Evolutionary conservation across 53 echinoderm and acorn worm species (phyloP).

Genomic region (Hippasteria phrygiana): DNA sequence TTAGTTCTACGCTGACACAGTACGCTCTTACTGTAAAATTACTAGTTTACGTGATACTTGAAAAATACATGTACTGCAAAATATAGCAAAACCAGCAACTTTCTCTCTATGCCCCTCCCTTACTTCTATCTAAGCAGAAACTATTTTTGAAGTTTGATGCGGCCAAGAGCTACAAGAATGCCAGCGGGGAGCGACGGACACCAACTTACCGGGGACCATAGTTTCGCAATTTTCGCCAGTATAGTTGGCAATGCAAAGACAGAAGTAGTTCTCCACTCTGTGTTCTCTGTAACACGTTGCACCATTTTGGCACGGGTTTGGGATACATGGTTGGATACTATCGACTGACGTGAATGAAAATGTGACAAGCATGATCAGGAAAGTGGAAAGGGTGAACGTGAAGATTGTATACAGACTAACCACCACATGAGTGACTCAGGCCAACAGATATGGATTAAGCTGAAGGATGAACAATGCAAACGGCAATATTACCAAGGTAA

Average conservation of each 20-base stretch:
- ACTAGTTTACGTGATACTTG: neutral
- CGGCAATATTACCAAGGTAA: too few species aligned
- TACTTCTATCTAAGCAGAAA: neutral
- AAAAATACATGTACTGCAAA: neutral
- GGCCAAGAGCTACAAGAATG: neutral
- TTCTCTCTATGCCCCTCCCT: neutral
- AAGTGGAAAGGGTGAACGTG: neutral
- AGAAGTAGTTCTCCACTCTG: slow-evolving; percentile 61
- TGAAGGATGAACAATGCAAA: too few species aligned
- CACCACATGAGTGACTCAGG: neutral
- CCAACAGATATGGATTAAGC: too few species aligned
- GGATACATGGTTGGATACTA: slow-evolving; percentile 55
- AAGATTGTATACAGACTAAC: neutral
- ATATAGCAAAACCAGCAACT: neutral
- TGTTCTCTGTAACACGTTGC: slow-evolving; percentile 75
- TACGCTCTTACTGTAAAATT: neutral
- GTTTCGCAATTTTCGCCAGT: slow-evolving; percentile 72
- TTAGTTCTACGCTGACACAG: too few species aligned
- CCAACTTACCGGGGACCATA: slow-evolving; percentile 50
- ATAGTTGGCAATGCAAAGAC: slow-evolving; percentile 70
- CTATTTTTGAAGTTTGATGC: neutral
- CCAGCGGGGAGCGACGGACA: neutral
- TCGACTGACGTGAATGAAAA: slow-evolving; percentile 32
- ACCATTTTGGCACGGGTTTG: slow-evolving; percentile 75
- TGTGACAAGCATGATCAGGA: neutral